Percentiles rank a stretch among this genome's conserved stretches.
Conservation (phyloP, 2,888 invertebrate species). For the Leucoptera coffeella region DNA sequence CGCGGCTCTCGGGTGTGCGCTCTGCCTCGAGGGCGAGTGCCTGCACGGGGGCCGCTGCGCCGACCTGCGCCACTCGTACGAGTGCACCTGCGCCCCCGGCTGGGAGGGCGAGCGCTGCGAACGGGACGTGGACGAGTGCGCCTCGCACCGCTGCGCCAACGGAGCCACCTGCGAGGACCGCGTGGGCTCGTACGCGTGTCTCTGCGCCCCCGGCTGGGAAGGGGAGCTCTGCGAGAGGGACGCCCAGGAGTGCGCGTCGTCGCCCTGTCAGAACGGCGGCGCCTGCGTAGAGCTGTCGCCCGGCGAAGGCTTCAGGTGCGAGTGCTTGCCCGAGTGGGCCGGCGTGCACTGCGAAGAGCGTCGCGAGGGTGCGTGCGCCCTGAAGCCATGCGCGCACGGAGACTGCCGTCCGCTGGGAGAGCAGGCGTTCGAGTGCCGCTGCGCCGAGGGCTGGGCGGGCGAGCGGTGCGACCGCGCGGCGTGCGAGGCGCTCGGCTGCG, state of each 20-base stretch:
- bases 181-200: slow-evolving; percentile 71
- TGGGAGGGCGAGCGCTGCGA: slow-evolving; percentile 75
- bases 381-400: not conserved
- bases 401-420: no score
- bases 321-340: not conserved
- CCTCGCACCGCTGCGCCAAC: slow-evolving; percentile 66
- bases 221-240: slow-evolving; percentile 72
- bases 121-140: slow-evolving; percentile 74
- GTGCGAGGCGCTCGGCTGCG: slow-evolving; percentile 61
- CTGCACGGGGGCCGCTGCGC: slow-evolving; percentile 51
- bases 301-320: slow-evolving; percentile 54
- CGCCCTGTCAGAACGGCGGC: slow-evolving; percentile 76
- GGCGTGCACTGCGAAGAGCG: not conserved
- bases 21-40: slow-evolving; percentile 78
- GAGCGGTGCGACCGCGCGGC: slow-evolving; percentile 66
- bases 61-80: slow-evolving; percentile 54
- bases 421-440: slow-evolving; percentile 80
- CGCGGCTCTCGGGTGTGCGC: slow-evolving; percentile 62
- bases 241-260: slow-evolving; percentile 76
- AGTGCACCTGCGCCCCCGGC: slow-evolving; percentile 73
- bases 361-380: not conserved
- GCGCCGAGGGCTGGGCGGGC: slow-evolving; percentile 71
- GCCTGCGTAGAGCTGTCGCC: slow-evolving; percentile 66
- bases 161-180: slow-evolving; percentile 75
- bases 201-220: slow-evolving; percentile 69